Conservation (phyloP, 2,113 vertebrate species). For the Rana temporaria region DNA sequence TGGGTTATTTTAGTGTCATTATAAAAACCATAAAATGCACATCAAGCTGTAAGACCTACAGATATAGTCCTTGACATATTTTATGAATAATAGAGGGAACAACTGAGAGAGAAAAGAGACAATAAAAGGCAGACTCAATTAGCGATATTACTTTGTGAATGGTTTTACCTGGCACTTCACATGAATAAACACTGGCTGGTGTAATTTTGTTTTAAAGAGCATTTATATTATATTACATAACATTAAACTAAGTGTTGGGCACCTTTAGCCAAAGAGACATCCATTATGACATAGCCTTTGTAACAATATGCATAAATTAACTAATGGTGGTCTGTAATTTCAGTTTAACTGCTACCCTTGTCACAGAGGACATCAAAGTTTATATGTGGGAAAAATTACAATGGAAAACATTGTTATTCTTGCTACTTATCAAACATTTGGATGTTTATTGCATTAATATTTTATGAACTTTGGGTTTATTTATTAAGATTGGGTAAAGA, state of each 20-base stretch:
- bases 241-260: conserved; percentile 1
- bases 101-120: conserved; percentile 22
- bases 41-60: conserved; percentile 29
- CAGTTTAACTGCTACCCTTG: conserved; percentile 50
- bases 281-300: conserved; percentile 38
- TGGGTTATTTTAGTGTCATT: conserved; percentile 28
- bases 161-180: conserved; percentile 51
- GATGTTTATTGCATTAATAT: background rate
- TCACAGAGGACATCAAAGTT: conserved; percentile 45
- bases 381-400: conserved; percentile 7
- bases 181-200: conserved; percentile 43
- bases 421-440: background rate
- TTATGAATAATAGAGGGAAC: conserved; percentile 42
- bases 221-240: conserved; percentile 48
- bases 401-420: background rate
- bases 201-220: conserved; percentile 57
- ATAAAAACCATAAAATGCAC: conserved; percentile 49
- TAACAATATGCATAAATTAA: conserved; percentile 54
- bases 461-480: too few species aligned
- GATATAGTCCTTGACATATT: conserved; percentile 44
- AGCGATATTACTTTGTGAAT: conserved; percentile 54
- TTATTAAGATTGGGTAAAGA: too few species aligned
- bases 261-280: conserved; percentile 34
- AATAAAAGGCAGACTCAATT: conserved; percentile 53
- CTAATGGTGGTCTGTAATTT: conserved; percentile 51